Evolutionary conservation across 30 jellyfish, hydroid and myxozoan genomes (phyloP).

Genomic region (Turritopsis dohrnii): DNA sequence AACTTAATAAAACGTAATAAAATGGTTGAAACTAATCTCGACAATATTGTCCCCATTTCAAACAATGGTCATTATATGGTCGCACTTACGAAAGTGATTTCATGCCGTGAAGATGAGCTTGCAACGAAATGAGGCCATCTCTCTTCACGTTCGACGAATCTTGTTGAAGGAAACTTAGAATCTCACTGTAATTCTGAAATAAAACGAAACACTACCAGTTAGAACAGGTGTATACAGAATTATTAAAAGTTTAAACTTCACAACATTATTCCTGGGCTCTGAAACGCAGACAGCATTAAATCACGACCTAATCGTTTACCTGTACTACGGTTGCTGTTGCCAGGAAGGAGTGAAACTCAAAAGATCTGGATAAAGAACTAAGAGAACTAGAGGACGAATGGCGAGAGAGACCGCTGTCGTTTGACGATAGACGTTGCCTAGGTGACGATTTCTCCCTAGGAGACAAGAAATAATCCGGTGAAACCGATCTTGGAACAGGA

Average conservation of each 20-base stretch:
- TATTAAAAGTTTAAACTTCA: too few relatives aligned
- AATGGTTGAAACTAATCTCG: too few relatives aligned
- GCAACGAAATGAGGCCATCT: slow-evolving; percentile 86
- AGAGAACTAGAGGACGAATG: neutral
- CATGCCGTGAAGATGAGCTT: slow-evolving; percentile 58
- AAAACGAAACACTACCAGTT: neutral
- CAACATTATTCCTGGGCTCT: too few relatives aligned
- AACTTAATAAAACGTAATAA: neutral
- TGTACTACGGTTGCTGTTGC: neutral
- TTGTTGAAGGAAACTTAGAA: slow-evolving; percentile 31
- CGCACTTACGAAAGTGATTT: slow-evolving; percentile 43
- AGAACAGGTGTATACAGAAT: neutral
- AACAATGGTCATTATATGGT: too few relatives aligned
- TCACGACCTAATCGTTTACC: neutral
- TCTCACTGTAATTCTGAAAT: slow-evolving; percentile 55
- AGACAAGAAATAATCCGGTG: neutral
- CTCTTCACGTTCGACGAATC: slow-evolving; percentile 33
- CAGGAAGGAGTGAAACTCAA: neutral
- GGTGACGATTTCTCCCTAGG: neutral
- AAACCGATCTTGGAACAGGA: neutral
- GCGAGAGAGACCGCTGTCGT: neutral
- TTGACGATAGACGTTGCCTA: neutral
- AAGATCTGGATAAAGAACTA: slow-evolving; percentile 15
- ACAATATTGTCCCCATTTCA: too few relatives aligned
- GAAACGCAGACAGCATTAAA: too few relatives aligned